These are phyloP conservation scores for Sitobion miscanthi DNA, from an alignment of 1,140 invertebrate genomes.

Conservation along the genomic window DNA sequence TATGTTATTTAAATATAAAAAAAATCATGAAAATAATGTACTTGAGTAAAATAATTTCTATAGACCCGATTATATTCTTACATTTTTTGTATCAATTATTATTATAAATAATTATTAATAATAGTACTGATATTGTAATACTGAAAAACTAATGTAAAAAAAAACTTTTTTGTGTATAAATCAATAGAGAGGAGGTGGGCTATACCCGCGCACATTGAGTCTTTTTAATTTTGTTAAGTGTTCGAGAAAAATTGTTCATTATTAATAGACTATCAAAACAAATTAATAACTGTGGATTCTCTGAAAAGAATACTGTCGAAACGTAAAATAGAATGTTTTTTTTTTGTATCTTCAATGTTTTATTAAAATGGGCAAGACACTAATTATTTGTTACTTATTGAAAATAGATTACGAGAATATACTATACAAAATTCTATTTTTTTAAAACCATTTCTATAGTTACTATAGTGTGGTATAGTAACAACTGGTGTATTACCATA, in stretches of 20 bases:
- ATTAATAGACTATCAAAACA: background rate
- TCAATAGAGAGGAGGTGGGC: background rate
- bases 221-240: background rate
- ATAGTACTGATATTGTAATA: background rate
- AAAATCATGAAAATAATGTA: too few relatives aligned
- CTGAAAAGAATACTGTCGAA: background rate
- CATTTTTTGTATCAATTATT: background rate
- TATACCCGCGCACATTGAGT: background rate
- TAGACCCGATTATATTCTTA: too few relatives aligned
- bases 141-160: background rate
- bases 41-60: too few relatives aligned
- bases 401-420: background rate
- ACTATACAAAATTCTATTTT: background rate
- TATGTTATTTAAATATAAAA: too few relatives aligned
- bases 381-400: background rate
- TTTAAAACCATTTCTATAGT: background rate
- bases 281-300: background rate
- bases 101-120: background rate
- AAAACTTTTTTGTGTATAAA: background rate
- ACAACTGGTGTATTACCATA: too few relatives aligned
- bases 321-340: background rate
- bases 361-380: background rate
- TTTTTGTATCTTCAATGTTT: background rate
- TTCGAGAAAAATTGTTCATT: background rate
- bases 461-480: too few relatives aligned